Evolutionary conservation across 2,797 vertebrate species (phyloP).

Genomic region (Mormyrops attenuatus): DNA sequence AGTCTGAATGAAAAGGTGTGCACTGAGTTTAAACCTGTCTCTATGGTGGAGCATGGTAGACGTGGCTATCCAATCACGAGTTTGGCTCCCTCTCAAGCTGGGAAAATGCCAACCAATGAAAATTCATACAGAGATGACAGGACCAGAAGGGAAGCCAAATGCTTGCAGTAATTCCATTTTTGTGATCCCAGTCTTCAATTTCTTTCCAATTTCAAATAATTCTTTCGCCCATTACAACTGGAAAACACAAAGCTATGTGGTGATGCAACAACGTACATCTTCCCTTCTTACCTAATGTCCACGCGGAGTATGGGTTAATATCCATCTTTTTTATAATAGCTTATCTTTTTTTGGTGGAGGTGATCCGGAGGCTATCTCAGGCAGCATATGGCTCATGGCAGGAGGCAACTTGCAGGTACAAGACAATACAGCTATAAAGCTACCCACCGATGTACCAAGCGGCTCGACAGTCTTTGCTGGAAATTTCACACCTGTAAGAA

Average conservation of each 20-base stretch:
- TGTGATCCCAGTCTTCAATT: not conserved
- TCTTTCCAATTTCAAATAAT: not conserved
- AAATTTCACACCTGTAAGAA: not conserved
- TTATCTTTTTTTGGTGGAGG: not conserved
- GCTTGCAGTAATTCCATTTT: not conserved
- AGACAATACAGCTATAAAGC: not conserved
- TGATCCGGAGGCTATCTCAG: not conserved
- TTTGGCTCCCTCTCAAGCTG: not conserved
- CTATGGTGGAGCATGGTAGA: not conserved
- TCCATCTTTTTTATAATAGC: not conserved
- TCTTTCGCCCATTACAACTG: not conserved
- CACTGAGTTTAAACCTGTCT: not conserved
- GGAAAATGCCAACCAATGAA: not conserved
- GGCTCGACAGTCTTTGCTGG: not conserved
- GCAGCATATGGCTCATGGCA: not conserved
- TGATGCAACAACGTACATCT: not conserved
- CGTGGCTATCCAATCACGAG: not conserved
- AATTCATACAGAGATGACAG: not conserved
- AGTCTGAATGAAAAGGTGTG: not conserved
- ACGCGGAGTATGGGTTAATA: not conserved
- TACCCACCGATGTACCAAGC: not conserved
- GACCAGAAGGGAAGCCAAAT: not conserved
- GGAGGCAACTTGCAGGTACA: not conserved
- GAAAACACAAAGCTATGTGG: not conserved
- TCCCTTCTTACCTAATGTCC: not conserved